Evolutionary conservation across 2,113 vertebrate species (phyloP).

Genomic region (Lepus timidus): DNA sequence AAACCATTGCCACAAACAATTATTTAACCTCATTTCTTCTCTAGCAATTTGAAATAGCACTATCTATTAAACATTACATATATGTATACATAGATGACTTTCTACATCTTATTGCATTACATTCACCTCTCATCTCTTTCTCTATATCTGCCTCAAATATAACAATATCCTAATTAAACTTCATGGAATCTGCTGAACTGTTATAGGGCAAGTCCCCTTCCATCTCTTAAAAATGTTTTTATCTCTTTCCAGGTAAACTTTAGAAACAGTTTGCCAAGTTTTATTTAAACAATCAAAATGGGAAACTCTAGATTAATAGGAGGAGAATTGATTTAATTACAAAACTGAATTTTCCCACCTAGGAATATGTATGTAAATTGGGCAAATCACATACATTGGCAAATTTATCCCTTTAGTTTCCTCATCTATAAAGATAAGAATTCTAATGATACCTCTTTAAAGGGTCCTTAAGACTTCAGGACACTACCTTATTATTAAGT

Average conservation of each 20-base stretch:
- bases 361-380: background rate
- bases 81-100: background rate
- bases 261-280: background rate
- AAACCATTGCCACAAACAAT: background rate
- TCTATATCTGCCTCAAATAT: background rate
- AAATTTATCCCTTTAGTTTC: background rate
- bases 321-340: background rate
- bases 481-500: background rate
- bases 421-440: background rate
- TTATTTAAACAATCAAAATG: background rate
- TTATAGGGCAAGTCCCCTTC: background rate
- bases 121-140: background rate
- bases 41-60: background rate
- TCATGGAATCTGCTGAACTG: background rate
- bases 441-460: background rate
- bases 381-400: too few species aligned
- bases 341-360: background rate
- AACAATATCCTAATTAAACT: background rate
- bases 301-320: background rate
- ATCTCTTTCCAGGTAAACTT: background rate
- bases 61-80: background rate
- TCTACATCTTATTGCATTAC: background rate
- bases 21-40: background rate
- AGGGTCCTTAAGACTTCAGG: background rate
- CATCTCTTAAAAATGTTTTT: conserved; percentile 30